Percentiles rank a stretch among this genome's conserved stretches.
These are phyloP conservation scores for Gambelia wislizenii DNA, from an alignment of 2,797 vertebrate genomes.

Conservation along the genomic window DNA sequence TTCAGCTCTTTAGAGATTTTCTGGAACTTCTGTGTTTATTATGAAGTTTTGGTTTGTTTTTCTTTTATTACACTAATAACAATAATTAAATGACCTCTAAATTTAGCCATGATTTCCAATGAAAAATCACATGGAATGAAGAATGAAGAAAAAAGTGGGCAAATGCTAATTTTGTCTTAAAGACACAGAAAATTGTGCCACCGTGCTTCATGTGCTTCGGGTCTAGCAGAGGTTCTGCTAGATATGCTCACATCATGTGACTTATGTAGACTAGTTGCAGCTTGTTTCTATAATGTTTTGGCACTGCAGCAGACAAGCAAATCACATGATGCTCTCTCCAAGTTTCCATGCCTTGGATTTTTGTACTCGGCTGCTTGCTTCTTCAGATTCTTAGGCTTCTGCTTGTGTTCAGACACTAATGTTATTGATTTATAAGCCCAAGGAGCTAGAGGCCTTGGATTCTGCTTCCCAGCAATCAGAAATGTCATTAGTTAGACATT, in stretches of 20 bases:
- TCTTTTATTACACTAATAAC: not conserved
- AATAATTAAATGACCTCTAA: not conserved
- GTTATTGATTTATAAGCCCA: constrained; percentile 59
- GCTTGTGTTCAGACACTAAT: constrained; percentile 54
- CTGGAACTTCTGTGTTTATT: not conserved
- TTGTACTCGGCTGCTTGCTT: constrained; percentile 44
- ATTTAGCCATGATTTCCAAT: constrained; percentile 13
- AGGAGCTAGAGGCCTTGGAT: constrained; percentile 48
- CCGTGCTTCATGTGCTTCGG: not conserved
- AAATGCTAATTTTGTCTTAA: constrained; percentile 23
- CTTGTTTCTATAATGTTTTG: constrained; percentile 23
- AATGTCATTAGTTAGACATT: constrained; percentile 66
- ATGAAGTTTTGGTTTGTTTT: not conserved
- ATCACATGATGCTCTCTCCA: constrained; percentile 27
- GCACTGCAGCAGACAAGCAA: constrained; percentile 20
- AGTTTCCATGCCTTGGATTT: constrained; percentile 53
- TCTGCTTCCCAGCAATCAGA: constrained; percentile 67
- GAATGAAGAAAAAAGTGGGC: not conserved
- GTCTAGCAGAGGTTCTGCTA: not conserved
- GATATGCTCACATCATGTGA: not conserved
- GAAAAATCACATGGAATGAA: constrained; percentile 3
- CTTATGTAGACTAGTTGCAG: constrained; percentile 9
- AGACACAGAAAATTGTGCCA: not conserved
- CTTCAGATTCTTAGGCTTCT: constrained; percentile 56
- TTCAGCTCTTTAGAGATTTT: not conserved